Conservation (phyloP, 2,888 invertebrate genomes). For the Amiota mariae region DNA sequence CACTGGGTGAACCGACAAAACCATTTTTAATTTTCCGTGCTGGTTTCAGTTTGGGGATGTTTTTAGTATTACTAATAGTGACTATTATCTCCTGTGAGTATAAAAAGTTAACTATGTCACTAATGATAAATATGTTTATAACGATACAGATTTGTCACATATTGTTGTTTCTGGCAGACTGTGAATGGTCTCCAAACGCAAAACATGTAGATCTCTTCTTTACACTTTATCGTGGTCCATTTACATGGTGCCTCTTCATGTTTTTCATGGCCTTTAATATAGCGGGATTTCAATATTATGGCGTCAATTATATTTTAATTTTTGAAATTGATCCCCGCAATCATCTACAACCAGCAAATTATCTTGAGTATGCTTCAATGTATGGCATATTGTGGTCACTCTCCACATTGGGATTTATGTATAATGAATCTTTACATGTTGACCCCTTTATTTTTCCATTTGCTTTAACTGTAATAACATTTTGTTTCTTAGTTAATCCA, state of each 20-base stretch:
- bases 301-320: conserved; percentile 97
- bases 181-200: neutral
- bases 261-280: conserved; percentile 95
- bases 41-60: conserved; percentile 93
- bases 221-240: conserved; percentile 91
- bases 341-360: conserved; percentile 90
- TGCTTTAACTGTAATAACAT: conserved; percentile 83
- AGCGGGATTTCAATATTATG: conserved; percentile 94
- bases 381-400: conserved; percentile 94
- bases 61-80: conserved; percentile 86
- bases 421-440: conserved; percentile 84
- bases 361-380: conserved; percentile 92
- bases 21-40: conserved; percentile 94
- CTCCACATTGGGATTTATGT: conserved; percentile 80
- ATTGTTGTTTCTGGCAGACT: neutral
- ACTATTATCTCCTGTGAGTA: conserved; percentile 85
- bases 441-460: conserved; percentile 93
- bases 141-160: neutral
- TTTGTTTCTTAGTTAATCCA: conserved; percentile 90
- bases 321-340: conserved; percentile 96
- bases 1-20: conserved; percentile 89
- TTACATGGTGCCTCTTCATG: conserved; percentile 90
- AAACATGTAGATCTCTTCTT: conserved; percentile 78
- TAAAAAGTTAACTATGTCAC: neutral
- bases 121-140: neutral